These are phyloP conservation scores for Agapornis canus DNA, from an alignment of 2,797 vertebrate genomes.

Conservation along the genomic window DNA sequence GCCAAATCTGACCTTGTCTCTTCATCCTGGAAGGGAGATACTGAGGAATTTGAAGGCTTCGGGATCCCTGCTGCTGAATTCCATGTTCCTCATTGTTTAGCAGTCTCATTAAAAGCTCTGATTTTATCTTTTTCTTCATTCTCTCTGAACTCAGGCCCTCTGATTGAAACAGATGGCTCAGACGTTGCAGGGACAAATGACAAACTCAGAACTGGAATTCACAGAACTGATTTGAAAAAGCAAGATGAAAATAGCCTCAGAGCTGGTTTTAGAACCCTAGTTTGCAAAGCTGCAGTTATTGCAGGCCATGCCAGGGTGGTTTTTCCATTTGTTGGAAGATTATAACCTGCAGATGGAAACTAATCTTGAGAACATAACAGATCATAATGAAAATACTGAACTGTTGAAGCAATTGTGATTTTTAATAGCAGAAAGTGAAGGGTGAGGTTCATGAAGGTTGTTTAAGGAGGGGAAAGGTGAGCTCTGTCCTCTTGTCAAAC, in stretches of 20 bases:
- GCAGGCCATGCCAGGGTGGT: background rate
- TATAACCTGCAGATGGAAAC: background rate
- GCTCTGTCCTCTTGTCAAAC: background rate
- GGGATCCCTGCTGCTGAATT: constrained; percentile 25
- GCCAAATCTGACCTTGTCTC: constrained; percentile 38
- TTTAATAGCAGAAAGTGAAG: background rate
- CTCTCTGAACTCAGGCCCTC: background rate
- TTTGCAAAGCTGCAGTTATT: background rate
- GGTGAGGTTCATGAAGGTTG: background rate
- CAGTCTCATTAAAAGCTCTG: background rate
- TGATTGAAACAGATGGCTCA: constrained; percentile 15
- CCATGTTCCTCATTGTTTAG: background rate
- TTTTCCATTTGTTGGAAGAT: background rate
- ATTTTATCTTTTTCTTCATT: background rate
- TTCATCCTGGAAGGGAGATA: constrained; percentile 48
- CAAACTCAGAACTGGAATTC: background rate
- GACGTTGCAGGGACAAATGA: background rate
- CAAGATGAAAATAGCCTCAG: background rate
- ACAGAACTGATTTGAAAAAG: background rate
- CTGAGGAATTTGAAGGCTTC: background rate
- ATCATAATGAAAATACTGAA: background rate
- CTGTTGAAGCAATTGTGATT: background rate
- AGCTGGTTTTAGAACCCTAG: background rate
- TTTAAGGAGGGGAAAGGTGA: background rate
- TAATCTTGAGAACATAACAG: background rate